These are phyloP conservation scores for Drosophila paramelanica DNA, from an alignment of 2,888 invertebrate species.

Conservation along the genomic window DNA sequence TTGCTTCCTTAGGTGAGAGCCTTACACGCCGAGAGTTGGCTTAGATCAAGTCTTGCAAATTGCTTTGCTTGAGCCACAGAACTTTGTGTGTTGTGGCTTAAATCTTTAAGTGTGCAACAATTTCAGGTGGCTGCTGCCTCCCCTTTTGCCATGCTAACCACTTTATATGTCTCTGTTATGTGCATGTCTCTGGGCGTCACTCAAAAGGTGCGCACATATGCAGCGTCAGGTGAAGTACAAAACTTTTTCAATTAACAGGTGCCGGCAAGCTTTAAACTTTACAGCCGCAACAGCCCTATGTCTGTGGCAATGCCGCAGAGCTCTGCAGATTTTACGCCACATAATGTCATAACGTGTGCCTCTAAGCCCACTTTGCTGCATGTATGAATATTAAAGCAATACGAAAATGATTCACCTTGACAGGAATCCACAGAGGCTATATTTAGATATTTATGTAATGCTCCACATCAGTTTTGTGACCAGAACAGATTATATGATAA, in stretches of 20 bases:
- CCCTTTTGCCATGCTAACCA: background rate
- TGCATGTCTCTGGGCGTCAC: constrained; percentile 45
- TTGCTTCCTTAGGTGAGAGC: constrained; percentile 52
- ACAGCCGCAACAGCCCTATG: constrained; percentile 34
- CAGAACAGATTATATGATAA: constrained; percentile 23
- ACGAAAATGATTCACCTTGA: constrained; percentile 1
- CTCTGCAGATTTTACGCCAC: constrained; percentile 54
- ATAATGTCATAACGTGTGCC: constrained; percentile 63
- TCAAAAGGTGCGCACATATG: constrained; percentile 60
- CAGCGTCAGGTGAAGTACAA: constrained; percentile 47
- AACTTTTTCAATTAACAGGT: constrained; percentile 79
- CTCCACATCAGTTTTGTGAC: constrained; percentile 34
- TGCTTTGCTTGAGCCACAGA: constrained; percentile 39
- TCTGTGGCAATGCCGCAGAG: constrained; percentile 43
- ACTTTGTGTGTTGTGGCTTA: constrained; percentile 45
- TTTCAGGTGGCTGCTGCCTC: constrained; percentile 17
- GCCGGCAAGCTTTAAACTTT: constrained; percentile 65
- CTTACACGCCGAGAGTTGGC: constrained; percentile 12
- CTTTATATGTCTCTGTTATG: constrained; percentile 25
- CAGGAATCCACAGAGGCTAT: background rate
- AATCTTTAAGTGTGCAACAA: constrained; percentile 47
- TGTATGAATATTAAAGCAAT: constrained; percentile 31
- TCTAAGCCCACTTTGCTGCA: constrained; percentile 46
- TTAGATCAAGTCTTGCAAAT: constrained; percentile 44
- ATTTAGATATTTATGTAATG: constrained; percentile 40